These are phyloP conservation scores for Pammene aurita DNA, from an alignment of 2,888 invertebrate species.

Conservation along the genomic window DNA sequence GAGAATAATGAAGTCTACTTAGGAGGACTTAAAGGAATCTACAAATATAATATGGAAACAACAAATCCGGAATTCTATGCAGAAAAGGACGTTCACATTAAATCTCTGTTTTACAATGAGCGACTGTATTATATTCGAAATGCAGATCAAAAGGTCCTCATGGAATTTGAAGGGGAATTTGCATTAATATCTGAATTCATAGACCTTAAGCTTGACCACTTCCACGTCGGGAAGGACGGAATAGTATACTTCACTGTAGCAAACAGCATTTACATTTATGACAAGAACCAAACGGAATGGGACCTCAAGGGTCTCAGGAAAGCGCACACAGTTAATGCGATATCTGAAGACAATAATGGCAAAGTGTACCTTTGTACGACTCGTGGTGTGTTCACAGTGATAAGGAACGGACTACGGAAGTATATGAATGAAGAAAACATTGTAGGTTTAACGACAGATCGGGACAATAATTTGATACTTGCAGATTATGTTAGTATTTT, in stretches of 20 bases:
- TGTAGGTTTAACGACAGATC: slow-evolving; percentile 65
- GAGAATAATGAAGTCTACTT: slow-evolving; percentile 61
- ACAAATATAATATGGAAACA: slow-evolving; percentile 64
- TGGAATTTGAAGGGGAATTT: slow-evolving; percentile 64
- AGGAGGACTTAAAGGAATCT: slow-evolving; percentile 70
- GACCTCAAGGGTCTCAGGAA: slow-evolving; percentile 53
- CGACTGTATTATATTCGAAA: slow-evolving; percentile 68
- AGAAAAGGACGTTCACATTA: slow-evolving; percentile 64
- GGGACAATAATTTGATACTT: slow-evolving; percentile 62
- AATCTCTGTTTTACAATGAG: slow-evolving; percentile 61
- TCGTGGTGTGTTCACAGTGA: slow-evolving; percentile 54
- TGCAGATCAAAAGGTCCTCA: slow-evolving; percentile 64
- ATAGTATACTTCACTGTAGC: slow-evolving; percentile 64
- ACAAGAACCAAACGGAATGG: slow-evolving; percentile 47
- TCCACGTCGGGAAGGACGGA: slow-evolving; percentile 54
- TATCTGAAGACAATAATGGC: slow-evolving; percentile 64
- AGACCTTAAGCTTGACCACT: slow-evolving; percentile 62
- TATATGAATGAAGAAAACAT: slow-evolving; percentile 57
- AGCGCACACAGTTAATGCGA: slow-evolving; percentile 61
- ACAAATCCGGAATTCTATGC: slow-evolving; percentile 63
- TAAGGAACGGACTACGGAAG: slow-evolving; percentile 51
- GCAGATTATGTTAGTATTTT: slow-evolving; percentile 63
- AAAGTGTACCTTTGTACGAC: slow-evolving; percentile 62
- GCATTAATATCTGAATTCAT: slow-evolving; percentile 63
- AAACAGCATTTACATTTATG: slow-evolving; percentile 61